Percentiles rank a stretch among this genome's conserved stretches.
Evolutionary conservation across 1,140 invertebrate species (phyloP).

Genomic region (Stegodyphus mimosarum): DNA sequence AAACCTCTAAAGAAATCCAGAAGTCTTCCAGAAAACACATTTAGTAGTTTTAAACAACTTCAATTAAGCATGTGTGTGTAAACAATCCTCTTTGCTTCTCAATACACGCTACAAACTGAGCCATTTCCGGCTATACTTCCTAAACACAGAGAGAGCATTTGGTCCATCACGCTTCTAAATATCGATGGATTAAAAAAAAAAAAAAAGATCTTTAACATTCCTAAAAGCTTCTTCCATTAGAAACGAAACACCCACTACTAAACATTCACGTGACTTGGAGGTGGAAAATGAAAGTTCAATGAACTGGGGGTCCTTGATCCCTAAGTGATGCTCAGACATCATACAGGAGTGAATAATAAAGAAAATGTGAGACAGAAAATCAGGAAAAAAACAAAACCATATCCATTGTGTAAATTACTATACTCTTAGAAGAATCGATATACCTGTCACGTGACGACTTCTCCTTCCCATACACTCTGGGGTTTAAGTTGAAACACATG

Average conservation of each 20-base stretch:
- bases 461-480: too few species aligned
- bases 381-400: slow-evolving; percentile 8
- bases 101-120: too few species aligned
- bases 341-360: neutral
- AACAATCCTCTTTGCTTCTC: too few species aligned
- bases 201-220: neutral
- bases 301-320: slow-evolving; percentile 50
- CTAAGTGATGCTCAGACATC: slow-evolving; percentile 27
- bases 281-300: slow-evolving; percentile 16
- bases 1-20: too few species aligned
- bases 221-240: slow-evolving; percentile 22
- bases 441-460: neutral
- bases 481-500: too few species aligned
- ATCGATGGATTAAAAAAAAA: too few species aligned
- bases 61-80: too few species aligned
- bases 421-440: slow-evolving; percentile 19
- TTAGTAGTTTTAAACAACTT: too few species aligned
- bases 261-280: slow-evolving; percentile 14
- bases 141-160: too few species aligned
- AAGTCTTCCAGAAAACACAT: too few species aligned
- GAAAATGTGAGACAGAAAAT: slow-evolving; percentile 8
- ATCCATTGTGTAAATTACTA: slow-evolving; percentile 27
- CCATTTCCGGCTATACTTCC: too few species aligned
- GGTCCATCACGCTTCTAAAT: too few species aligned
- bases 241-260: slow-evolving; percentile 9